phyloP scores from a whole-genome alignment of 2,888 invertebrate genomes.

The Lasioglossum vierecki region DNA sequence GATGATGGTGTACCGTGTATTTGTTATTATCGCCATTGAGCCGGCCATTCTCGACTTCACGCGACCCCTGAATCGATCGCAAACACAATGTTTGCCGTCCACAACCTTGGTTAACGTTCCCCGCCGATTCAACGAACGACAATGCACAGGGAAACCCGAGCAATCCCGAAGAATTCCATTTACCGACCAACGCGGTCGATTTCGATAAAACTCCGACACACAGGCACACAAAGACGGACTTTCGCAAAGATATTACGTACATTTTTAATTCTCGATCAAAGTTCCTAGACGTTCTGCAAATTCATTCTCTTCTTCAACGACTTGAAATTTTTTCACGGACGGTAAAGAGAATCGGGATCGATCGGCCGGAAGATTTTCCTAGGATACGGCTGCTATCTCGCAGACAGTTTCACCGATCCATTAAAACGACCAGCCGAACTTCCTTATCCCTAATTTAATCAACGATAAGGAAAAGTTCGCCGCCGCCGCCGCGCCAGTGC shows the following conservation, averaged over 20 bases:
- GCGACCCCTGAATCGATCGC: not conserved
- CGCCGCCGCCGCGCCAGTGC: slow-evolving; percentile 16
- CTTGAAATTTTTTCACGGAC: not conserved
- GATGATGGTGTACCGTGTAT: slow-evolving; percentile 25
- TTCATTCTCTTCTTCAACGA: not conserved
- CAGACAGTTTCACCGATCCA: slow-evolving; percentile 36
- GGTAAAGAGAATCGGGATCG: not conserved
- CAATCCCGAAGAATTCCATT: not conserved
- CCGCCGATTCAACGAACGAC: not conserved
- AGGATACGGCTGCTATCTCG: slow-evolving; percentile 31
- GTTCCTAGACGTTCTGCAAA: not conserved
- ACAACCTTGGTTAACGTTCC: not conserved
- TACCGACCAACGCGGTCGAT: not conserved
- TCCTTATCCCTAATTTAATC: slow-evolving; percentile 60
- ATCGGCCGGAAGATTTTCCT: slow-evolving; percentile 29
- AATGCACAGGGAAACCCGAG: not conserved
- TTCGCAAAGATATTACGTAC: not conserved
- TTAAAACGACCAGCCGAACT: slow-evolving; percentile 50
- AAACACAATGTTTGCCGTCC: not conserved
- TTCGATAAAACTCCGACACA: not conserved
- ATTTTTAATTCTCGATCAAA: not conserved
- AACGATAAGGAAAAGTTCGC: slow-evolving; percentile 52
- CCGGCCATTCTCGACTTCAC: not conserved
- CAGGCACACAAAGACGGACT: not conserved
- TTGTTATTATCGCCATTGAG: slow-evolving; percentile 27